A percentile compares a stretch with the other conserved stretches of the same genome.
Evolutionary conservation across 2,797 vertebrate genomes (phyloP).

Genomic region (Steatocranus sp.): DNA sequence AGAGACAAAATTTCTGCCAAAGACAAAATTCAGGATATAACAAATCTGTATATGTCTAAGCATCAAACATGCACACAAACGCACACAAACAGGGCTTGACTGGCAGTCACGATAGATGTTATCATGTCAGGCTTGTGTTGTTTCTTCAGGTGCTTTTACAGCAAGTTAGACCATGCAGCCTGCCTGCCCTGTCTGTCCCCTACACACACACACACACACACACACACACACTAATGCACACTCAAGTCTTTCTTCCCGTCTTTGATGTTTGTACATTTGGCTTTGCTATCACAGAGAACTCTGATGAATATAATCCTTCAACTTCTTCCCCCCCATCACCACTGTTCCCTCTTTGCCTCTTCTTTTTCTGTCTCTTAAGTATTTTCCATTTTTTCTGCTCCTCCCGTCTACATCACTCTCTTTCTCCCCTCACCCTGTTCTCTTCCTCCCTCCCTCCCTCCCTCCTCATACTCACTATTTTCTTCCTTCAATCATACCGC

Average conservation of each 20-base stretch:
- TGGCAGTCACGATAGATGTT: conserved; percentile 60
- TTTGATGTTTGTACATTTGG: conserved; percentile 64
- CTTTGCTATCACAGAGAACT: conserved; percentile 47
- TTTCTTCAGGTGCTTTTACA: conserved; percentile 76
- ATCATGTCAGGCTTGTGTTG: conserved; percentile 63
- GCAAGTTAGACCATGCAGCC: conserved; percentile 68
- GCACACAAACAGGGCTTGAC: conserved; percentile 7
- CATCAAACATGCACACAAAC: conserved; percentile 4
- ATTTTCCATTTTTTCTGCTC: conserved; percentile 5
- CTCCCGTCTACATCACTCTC: not conserved
- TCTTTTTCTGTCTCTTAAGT: not conserved
- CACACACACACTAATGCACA: not conserved
- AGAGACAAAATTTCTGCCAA: not conserved
- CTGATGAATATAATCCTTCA: conserved; percentile 19
- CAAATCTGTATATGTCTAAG: not conserved
- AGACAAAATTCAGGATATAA: not conserved
- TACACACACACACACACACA: not conserved
- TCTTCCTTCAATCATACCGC: conserved; percentile 45
- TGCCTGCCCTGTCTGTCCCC: conserved; percentile 48
- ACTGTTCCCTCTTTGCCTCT: conserved; percentile 1
- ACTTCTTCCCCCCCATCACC: not conserved
- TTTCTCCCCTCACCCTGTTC: not conserved
- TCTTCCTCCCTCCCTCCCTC: not conserved
- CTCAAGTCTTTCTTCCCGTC: not conserved
- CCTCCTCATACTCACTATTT: not conserved